Conservation (phyloP, 2,888 invertebrate genomes). For the Hydropsyche betteni region DNA sequence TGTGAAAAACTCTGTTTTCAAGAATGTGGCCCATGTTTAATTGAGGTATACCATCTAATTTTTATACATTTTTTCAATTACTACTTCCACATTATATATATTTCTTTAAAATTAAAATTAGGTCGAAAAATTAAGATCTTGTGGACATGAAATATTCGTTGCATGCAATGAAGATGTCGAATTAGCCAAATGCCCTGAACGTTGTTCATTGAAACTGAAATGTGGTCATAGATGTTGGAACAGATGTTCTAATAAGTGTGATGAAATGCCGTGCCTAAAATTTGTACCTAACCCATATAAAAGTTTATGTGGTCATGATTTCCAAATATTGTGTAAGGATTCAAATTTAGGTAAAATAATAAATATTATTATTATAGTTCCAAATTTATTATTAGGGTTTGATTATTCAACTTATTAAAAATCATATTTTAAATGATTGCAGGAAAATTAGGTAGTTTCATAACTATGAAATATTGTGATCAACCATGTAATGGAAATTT, state of each 20-base stretch:
- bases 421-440: not conserved
- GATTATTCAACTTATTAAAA: too few relatives aligned
- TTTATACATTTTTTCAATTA: not conserved
- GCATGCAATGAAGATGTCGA: slow-evolving; percentile 58
- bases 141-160: slow-evolving; percentile 60
- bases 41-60: slow-evolving; percentile 54
- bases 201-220: slow-evolving; percentile 61
- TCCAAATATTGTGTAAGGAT: slow-evolving; percentile 60
- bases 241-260: slow-evolving; percentile 60
- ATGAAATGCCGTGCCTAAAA: slow-evolving; percentile 56
- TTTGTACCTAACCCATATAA: slow-evolving; percentile 54
- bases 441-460: slow-evolving; percentile 47
- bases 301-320: slow-evolving; percentile 64
- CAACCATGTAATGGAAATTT: slow-evolving; percentile 60
- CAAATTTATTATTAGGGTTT: not conserved
- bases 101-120: slow-evolving; percentile 51
- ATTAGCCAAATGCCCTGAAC: slow-evolving; percentile 56
- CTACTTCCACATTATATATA: not conserved
- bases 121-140: slow-evolving; percentile 61
- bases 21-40: slow-evolving; percentile 62
- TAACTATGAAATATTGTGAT: slow-evolving; percentile 59
- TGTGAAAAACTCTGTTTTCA: slow-evolving; percentile 66
- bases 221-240: slow-evolving; percentile 66
- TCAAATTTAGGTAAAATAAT: slow-evolving; percentile 33
- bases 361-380: not conserved